These are phyloP conservation scores for Muntiacus reevesi DNA, from an alignment of 2,113 vertebrate genomes.

Conservation along the genomic window DNA sequence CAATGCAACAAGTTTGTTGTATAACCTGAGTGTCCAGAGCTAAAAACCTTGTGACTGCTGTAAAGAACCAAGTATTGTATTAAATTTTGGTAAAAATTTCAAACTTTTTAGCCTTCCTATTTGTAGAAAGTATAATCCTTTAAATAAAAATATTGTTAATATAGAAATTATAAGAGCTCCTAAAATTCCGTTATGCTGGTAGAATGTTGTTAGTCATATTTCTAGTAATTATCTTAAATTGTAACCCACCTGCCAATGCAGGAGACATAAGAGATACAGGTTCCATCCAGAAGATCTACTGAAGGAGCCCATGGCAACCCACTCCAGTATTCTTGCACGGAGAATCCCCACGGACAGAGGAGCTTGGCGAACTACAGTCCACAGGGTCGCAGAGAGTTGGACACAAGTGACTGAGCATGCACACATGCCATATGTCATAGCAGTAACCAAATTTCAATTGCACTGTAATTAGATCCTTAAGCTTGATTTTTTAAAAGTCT, in stretches of 20 bases:
- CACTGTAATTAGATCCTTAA: neutral
- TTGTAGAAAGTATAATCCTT: neutral
- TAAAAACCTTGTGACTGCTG: neutral
- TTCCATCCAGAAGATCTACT: neutral
- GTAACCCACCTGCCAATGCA: neutral
- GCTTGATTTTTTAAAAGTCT: neutral
- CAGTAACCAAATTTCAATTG: neutral
- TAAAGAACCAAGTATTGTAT: neutral
- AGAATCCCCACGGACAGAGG: neutral
- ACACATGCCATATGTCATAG: fast-evolving
- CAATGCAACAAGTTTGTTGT: neutral
- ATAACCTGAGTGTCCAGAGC: neutral
- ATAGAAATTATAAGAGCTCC: neutral
- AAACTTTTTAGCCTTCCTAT: neutral
- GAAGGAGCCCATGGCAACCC: neutral
- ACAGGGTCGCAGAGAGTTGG: fast-evolving
- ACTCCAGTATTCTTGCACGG: neutral
- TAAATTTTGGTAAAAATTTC: neutral
- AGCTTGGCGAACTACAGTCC: fast-evolving
- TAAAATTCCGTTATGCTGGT: neutral
- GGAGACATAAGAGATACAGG: neutral
- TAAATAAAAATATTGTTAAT: neutral
- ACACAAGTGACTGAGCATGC: fast-evolving
- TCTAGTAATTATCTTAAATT: neutral
- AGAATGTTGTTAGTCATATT: neutral